Conservation (phyloP, 2,888 invertebrate species). For the Silvanus unidentatus region DNA sequence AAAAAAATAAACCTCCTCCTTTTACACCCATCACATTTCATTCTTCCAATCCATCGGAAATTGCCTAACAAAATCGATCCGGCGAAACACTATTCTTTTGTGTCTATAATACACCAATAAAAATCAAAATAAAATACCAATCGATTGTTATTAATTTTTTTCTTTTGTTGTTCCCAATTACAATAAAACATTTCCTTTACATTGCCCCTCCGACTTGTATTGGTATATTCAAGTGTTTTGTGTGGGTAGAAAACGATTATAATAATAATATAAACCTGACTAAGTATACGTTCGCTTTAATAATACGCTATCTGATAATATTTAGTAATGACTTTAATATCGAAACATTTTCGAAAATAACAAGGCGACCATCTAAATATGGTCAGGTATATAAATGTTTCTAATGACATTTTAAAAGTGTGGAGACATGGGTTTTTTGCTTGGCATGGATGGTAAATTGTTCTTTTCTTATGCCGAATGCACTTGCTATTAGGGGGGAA, state of each 20-base stretch:
- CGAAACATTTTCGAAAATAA: constrained; percentile 24
- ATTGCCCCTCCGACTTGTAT: too few relatives aligned
- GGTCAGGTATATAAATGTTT: constrained; percentile 21
- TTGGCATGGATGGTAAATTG: constrained; percentile 13
- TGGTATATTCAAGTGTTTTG: not conserved
- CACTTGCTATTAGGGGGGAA: constrained; percentile 20
- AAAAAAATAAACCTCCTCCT: too few relatives aligned
- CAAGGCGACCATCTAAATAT: constrained; percentile 22
- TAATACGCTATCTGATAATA: constrained; percentile 4
- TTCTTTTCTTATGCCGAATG: constrained; percentile 16
- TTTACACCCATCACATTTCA: too few relatives aligned
- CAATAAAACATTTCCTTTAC: not conserved
- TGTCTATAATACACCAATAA: constrained; percentile 24
- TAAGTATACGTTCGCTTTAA: constrained; percentile 3
- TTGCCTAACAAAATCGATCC: too few relatives aligned
- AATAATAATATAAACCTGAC: constrained; percentile 2
- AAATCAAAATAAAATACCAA: constrained; percentile 25
- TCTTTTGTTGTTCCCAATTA: not conserved
- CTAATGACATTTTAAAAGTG: constrained; percentile 36
- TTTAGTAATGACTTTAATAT: constrained; percentile 20
- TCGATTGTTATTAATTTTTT: constrained; percentile 17
- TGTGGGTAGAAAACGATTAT: constrained; percentile 2
- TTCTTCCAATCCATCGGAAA: too few relatives aligned
- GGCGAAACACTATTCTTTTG: too few relatives aligned
- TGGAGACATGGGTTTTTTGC: constrained; percentile 25